Base-by-base conservation (phyloP, 35 echinoderm and acorn worm species). In the Amphiura filiformis region DNA sequence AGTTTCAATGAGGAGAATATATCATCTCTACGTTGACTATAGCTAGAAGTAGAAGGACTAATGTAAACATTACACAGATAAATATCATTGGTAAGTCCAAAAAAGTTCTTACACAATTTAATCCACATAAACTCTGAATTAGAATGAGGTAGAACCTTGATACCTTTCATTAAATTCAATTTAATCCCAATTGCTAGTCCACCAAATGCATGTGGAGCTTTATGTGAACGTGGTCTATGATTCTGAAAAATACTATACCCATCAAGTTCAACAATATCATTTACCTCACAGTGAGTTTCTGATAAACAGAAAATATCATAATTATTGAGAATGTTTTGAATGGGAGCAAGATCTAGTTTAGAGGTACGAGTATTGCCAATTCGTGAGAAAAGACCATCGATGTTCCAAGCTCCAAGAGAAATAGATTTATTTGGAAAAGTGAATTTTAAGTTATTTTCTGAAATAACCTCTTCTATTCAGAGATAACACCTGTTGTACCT, bases 11-110 rank as follows among this genome's bases (percentile, higher is more conserved):
- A 70, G 61, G 61, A 70, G 28, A 70, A 70, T 26, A 70, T 70
- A 70, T 70, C 61, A 70, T 70, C 61, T 70, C 61, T 70, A 30
- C 61, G 61, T 70, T 70, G 61, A 70, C 61, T 70, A 70, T 70
- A 70, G 28, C 17, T 30, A 26, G 61, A 70, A 70, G 15, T 70
- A 26, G 28, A 18, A 18, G 9, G 61, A 70, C 61, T 15, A 70
- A 70, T 70, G 28, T 70, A 70, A 18, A 70, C 15, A 30, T 18
- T 70, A 70, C 61, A 70, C 15, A n/a, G 4, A 70, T 70, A 70
- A 26, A 70, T 18, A 70, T 70, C 61, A 26, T 70, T 5, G 15
- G 7, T 15, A 30, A n/a, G 9, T 3, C 61, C 9, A 70, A 70
- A 70, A 18, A n/a, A 13, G 7, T n/a, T 70, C 26, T 15, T n/a